Conservation (phyloP, 2,113 vertebrate genomes). For the Crotalus tigris region DNA sequence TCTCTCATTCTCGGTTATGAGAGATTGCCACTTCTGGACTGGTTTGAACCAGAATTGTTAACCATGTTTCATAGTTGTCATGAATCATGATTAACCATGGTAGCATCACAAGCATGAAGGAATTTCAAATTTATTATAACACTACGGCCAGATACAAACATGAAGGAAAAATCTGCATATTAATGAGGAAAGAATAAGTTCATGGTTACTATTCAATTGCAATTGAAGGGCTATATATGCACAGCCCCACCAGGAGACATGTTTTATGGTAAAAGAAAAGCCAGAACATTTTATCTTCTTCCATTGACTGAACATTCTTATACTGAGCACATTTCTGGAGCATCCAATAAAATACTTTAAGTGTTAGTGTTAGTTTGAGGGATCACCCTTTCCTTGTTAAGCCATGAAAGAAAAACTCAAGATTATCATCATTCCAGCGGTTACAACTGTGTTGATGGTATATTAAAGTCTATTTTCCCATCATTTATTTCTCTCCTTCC, state of each 20-base stretch:
- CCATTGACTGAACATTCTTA: background rate
- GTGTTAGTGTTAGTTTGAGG: background rate
- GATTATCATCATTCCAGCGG: background rate
- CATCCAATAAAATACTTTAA: background rate
- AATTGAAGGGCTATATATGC: background rate
- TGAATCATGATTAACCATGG: background rate
- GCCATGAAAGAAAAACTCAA: background rate
- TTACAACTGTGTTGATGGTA: background rate
- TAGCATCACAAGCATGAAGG: background rate
- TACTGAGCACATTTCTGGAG: background rate
- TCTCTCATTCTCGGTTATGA: background rate
- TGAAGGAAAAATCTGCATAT: background rate
- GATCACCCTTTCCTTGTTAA: background rate
- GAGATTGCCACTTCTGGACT: background rate
- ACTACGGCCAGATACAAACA: background rate
- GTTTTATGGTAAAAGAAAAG: background rate
- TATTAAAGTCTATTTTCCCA: background rate
- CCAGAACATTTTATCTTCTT: background rate
- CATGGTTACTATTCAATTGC: background rate
- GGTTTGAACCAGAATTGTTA: background rate
- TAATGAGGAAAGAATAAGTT: background rate
- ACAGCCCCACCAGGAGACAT: background rate
- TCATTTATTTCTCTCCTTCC: background rate
- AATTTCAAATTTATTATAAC: background rate
- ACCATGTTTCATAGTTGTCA: background rate